These are phyloP conservation scores for Hyalella azteca DNA, from an alignment of 2,888 invertebrate genomes.

Conservation along the genomic window DNA sequence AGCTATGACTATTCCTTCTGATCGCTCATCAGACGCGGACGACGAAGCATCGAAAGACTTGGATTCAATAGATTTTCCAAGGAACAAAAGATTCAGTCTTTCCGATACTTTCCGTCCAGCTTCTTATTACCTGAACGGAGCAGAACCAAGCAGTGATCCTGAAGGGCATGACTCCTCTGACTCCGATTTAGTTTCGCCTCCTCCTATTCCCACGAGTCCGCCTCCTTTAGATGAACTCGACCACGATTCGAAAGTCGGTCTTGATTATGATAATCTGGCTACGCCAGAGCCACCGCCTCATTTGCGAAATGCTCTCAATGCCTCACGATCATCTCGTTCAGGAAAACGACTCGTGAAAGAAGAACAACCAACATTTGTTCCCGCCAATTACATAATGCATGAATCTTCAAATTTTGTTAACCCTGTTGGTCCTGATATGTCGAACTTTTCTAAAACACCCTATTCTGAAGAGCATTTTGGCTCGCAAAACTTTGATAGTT, in stretches of 20 bases:
- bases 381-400: background rate
- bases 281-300: slow-evolving; percentile 55
- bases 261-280: slow-evolving; percentile 51
- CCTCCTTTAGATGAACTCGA: slow-evolving; percentile 72
- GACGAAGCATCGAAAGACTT: slow-evolving; percentile 76
- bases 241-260: slow-evolving; percentile 44
- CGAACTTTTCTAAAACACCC: background rate
- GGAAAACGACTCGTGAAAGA: background rate
- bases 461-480: slow-evolving; percentile 9
- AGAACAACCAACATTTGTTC: background rate
- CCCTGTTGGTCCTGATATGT: slow-evolving; percentile 28
- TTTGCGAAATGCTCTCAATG: slow-evolving; percentile 49
- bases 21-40: slow-evolving; percentile 75
- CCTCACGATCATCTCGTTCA: slow-evolving; percentile 51
- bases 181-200: slow-evolving; percentile 78
- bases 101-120: slow-evolving; percentile 88
- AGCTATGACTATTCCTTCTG: slow-evolving; percentile 50
- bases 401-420: background rate
- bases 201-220: slow-evolving; percentile 77
- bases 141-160: slow-evolving; percentile 55
- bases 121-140: slow-evolving; percentile 77
- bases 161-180: slow-evolving; percentile 76
- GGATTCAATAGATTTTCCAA: slow-evolving; percentile 68
- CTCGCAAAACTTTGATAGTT: slow-evolving; percentile 53
- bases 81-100: slow-evolving; percentile 79